phyloP scores from a whole-genome alignment of 2,797 vertebrate genomes.

The Thunnus albacares region DNA sequence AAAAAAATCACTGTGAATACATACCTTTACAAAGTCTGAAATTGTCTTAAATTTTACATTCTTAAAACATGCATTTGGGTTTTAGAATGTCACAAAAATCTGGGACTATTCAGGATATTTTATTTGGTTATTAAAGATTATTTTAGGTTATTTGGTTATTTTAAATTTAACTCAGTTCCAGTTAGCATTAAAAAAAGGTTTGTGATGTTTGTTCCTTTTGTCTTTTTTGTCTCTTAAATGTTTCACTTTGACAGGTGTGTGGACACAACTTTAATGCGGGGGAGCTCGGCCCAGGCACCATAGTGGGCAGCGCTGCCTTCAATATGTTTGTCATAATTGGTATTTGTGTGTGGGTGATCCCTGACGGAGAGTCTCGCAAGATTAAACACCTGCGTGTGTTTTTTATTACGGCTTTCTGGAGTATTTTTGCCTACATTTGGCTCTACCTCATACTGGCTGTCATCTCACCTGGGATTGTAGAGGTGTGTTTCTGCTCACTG shows the following conservation, averaged over 20 bases:
- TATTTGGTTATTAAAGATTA: not conserved
- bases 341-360: constrained; percentile 92
- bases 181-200: not conserved
- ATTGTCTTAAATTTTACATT: not conserved
- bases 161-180: no score
- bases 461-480: constrained; percentile 93
- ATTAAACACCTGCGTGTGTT: constrained; percentile 96
- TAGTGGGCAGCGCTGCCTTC: constrained; percentile 96
- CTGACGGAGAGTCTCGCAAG: constrained; percentile 90
- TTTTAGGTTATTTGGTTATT: no score
- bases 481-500: constrained; percentile 68
- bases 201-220: constrained; percentile 16
- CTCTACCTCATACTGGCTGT: constrained; percentile 95
- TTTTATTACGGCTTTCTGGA: constrained; percentile 95
- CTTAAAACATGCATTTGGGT: not conserved
- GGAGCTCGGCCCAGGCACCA: constrained; percentile 93
- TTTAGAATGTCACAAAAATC: not conserved
- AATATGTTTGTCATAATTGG: constrained; percentile 98
- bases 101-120: no score
- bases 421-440: constrained; percentile 97
- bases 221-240: constrained; percentile 15
- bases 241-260: constrained; percentile 82
- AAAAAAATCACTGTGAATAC: not conserved
- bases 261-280: constrained; percentile 94
- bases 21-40: not conserved